Conservation (phyloP, 2,113 vertebrate genomes). For the Otolemur garnettii region DNA sequence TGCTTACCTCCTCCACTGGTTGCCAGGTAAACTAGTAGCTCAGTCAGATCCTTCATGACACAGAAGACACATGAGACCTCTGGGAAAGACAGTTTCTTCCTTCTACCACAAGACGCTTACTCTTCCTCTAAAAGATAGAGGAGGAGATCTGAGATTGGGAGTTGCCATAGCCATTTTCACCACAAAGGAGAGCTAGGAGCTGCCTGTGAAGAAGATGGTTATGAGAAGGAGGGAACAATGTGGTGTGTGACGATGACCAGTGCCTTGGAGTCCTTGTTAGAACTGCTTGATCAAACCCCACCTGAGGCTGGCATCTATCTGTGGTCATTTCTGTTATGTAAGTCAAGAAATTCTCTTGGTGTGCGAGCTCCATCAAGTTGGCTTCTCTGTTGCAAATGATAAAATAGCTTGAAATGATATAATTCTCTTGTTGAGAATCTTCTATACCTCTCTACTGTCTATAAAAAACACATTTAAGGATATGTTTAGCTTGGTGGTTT, state of each 20-base stretch:
- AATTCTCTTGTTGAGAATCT: background rate
- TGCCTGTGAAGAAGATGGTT: background rate
- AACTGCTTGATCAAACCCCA: background rate
- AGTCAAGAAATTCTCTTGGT: constrained; percentile 12
- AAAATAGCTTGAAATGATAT: background rate
- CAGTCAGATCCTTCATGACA: background rate
- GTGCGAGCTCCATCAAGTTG: background rate
- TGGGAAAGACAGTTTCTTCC: background rate
- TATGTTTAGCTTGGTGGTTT: background rate
- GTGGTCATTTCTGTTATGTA: background rate
- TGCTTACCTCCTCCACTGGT: background rate
- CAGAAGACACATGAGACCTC: background rate
- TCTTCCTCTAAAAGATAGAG: background rate
- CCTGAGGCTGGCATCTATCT: background rate
- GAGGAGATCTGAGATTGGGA: background rate
- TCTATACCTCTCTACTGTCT: background rate
- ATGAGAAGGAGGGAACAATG: background rate
- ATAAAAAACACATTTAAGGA: background rate
- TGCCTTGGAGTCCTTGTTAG: background rate
- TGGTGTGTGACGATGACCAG: background rate
- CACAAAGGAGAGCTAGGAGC: background rate
- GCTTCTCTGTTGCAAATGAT: background rate
- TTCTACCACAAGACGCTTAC: background rate
- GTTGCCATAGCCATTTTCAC: background rate
- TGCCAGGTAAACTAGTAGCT: background rate